These are phyloP conservation scores for Urocitellus parryii DNA, from an alignment of 2,113 vertebrate genomes.

Conservation along the genomic window DNA sequence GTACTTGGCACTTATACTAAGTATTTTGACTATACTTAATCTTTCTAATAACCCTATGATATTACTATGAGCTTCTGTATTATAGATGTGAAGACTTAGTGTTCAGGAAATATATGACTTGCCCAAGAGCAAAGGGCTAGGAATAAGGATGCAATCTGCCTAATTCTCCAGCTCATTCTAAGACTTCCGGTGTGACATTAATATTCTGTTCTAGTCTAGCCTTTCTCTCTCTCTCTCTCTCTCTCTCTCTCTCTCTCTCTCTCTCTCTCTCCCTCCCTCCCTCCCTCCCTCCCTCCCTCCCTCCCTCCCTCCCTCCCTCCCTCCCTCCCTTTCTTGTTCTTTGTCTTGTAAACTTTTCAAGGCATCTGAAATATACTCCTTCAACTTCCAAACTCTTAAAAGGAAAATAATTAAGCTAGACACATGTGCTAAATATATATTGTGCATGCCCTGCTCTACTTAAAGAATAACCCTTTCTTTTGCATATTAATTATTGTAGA, in stretches of 20 bases:
- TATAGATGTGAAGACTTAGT: background rate
- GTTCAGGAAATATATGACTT: background rate
- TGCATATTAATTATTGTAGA: background rate
- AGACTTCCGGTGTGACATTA: background rate
- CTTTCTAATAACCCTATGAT: background rate
- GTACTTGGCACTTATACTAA: background rate
- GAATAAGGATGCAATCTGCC: background rate
- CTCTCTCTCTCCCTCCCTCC: background rate
- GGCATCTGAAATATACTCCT: background rate
- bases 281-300: too few species aligned
- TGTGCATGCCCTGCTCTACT: background rate
- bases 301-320: too few species aligned
- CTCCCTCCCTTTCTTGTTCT: background rate
- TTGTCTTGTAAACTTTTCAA: background rate
- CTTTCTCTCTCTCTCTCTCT: background rate
- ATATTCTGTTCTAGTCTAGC: background rate
- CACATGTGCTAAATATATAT: background rate
- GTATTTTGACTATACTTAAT: background rate
- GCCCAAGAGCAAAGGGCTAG: background rate
- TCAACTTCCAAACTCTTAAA: slow-evolving; percentile 2
- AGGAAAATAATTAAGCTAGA: slow-evolving; percentile 12
- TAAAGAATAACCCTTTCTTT: background rate
- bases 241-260: too few species aligned
- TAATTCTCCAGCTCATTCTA: background rate
- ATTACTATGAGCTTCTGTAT: background rate